Evolutionary conservation across 2,888 invertebrate genomes (phyloP).

Genomic region (Callyntrura sp.): DNA sequence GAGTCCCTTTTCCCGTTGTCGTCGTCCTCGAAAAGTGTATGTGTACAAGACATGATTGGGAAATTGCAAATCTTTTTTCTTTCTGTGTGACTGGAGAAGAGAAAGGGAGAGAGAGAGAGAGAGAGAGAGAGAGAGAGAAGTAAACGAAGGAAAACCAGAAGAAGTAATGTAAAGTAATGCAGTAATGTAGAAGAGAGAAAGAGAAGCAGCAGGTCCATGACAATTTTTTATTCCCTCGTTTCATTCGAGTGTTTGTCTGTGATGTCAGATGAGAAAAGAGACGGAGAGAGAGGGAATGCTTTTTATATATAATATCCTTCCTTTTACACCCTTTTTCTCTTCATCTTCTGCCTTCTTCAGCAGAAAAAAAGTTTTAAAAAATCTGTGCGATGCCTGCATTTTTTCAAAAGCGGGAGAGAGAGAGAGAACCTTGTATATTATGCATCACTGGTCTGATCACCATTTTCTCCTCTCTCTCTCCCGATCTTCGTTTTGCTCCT

Average conservation of each 20-base stretch:
- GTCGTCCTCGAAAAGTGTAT: constrained; percentile 18
- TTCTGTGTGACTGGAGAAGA: constrained; percentile 58
- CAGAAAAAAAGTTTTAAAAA: constrained; percentile 53
- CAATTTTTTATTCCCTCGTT: constrained; percentile 81
- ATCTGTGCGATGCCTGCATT: constrained; percentile 75
- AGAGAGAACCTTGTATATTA: constrained; percentile 72
- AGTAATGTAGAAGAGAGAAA: constrained; percentile 57
- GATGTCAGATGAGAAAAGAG: constrained; percentile 76
- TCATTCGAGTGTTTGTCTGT: constrained; percentile 80
- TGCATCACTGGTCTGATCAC: constrained; percentile 79
- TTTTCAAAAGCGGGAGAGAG: constrained; percentile 34
- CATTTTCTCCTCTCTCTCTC: constrained; percentile 64
- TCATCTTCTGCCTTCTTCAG: constrained; percentile 47
- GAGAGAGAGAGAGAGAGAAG: constrained; percentile 54
- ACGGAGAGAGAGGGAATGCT: constrained; percentile 64
- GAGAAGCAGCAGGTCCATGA: constrained; percentile 81
- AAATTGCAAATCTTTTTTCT: constrained; percentile 78
- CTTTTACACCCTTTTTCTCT: constrained; percentile 68
- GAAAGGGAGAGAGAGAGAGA: constrained; percentile 52
- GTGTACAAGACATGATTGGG: constrained; percentile 78
- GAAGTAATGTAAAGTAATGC: constrained; percentile 68
- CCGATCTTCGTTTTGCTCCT: constrained; percentile 29
- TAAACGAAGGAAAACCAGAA: constrained; percentile 73
- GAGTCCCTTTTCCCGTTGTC: constrained; percentile 44
- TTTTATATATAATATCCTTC: constrained; percentile 72